Evolutionary conservation across 2,888 invertebrate species (phyloP), one percentile per base, ranked within the genome.

Genomic region (Tetragonisca angustula): DNA sequence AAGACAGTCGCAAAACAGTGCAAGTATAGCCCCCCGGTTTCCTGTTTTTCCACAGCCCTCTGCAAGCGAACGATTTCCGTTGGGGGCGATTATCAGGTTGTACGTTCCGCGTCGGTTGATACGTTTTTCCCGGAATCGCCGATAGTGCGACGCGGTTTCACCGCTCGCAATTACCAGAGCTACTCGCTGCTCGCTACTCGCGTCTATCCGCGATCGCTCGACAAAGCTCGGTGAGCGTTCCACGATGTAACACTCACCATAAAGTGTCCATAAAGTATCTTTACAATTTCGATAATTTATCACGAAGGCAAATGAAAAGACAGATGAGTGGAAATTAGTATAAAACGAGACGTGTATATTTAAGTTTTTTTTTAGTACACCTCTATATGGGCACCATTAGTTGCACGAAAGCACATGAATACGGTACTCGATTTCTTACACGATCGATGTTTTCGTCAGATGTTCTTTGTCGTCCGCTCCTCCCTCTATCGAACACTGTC

Each of bases 51-150:
- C 81, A 52, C 43, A 9, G 27, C 56, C 27, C 43, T 61, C 43
- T 68, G 59, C 73, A 71, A 73, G 72, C 75, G 49, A 61, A 69
- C 76, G 70, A 73, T 79, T 79, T 85, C 79, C 84, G 84, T 62
- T 61, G 69, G 70, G 24, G 13, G 1, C 56, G 65, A 71, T 76
- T 84, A 80, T 85, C 83, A 36, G 21, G 56, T 65, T 49, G 61
- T 43, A 17, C 56, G 77, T 65, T 74, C 74, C 84, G 69, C 61
- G 71, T 54, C 72, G 80, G 75, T 69, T 82, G 49, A 75, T 59
- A 73, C 74, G 67, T 78, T 32, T 3, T 84, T 84, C 84, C 79
- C n/a, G 80, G 85, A 80, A 85, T 52, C 49, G 43, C 56, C 49
- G 61, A 73, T 65, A 71, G 76, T 61, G n/a, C 50, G 43, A 43